A percentile compares a stretch with the other conserved stretches of the same genome.
These are phyloP conservation scores for Myiozetetes cayanensis DNA, from an alignment of 2,113 vertebrate species.

Conservation along the genomic window DNA sequence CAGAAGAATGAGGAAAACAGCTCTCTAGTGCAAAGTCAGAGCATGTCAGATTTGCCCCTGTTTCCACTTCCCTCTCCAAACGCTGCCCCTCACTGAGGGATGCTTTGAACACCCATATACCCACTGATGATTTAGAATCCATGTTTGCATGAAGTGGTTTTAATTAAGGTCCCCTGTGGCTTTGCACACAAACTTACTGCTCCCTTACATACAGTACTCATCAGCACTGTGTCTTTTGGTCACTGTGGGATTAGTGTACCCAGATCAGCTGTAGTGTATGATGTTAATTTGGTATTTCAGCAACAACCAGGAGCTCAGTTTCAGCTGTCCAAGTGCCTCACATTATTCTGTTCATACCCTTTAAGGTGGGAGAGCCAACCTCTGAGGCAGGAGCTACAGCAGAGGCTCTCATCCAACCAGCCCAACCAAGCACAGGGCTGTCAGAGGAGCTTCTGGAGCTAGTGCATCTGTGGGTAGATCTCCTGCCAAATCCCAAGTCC, in stretches of 20 bases:
- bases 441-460: neutral
- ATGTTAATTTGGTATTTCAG: neutral
- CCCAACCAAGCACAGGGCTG: rapidly evolving
- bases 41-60: neutral
- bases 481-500: neutral
- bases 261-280: too few relatives aligned
- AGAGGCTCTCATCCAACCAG: neutral
- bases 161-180: neutral
- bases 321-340: neutral
- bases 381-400: neutral
- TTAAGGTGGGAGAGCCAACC: neutral
- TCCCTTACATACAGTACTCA: neutral
- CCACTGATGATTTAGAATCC: neutral
- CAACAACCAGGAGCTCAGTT: neutral
- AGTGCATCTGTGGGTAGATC: neutral
- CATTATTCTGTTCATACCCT: neutral
- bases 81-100: neutral
- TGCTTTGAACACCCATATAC: neutral
- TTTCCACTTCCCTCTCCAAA: neutral
- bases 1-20: neutral
- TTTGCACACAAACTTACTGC: neutral
- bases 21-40: neutral
- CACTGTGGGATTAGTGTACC: neutral
- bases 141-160: neutral
- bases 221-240: neutral